Evolutionary conservation across 2,888 invertebrate species (phyloP), one percentile per base, ranked within the genome.

Genomic region (Leptopterna dolabrata): DNA sequence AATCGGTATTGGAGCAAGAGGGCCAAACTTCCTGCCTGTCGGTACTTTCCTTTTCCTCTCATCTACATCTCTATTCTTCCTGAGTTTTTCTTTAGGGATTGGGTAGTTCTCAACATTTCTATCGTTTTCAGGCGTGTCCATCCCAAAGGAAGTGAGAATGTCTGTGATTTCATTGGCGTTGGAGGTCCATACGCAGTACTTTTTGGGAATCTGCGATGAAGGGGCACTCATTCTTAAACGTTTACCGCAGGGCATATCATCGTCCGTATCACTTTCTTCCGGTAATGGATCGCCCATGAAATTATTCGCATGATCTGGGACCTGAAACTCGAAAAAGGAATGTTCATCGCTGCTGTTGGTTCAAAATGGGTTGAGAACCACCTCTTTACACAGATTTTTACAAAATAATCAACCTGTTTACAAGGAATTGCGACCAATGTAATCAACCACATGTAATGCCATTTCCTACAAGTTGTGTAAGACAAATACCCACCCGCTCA

Each of bases 101-200:
- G 78, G 47, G 45, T 89, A 89, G 80, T 89, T 89, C 76, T 89
- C 88, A 29, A 89, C 88, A 51, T 88, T 89, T 27, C 88, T 73
- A 51, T 89, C 88, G 27, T 87, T 87, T 43, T 87, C 87, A 14
- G 86, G 83, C 29, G 86, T 88, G 16, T 86, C 86, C 87, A 89
- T 87, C 19, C 73, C 84, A 76, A 89, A 86, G 41, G 83, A 87
- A n/a, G 83, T 86, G n/a, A 89, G 76, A 19, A 89, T 85, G 87
- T 89, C 88, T 14, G 88, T 76, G 27, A 89, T 83, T 27, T 87
- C 88, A 55, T 87, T 88, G 7, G 88, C 80, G 47, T 86, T 86
- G 45, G 81, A 80, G 71, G 86, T 83, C 88, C 88, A 89, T 24
- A 89, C 80, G 71, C 70, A 41, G 43, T 89, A 89, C 55, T 88